Evolutionary conservation across 2,888 invertebrate species (phyloP), one percentile per base, ranked within the genome.

Genomic region (Cheilosia impressa): DNA sequence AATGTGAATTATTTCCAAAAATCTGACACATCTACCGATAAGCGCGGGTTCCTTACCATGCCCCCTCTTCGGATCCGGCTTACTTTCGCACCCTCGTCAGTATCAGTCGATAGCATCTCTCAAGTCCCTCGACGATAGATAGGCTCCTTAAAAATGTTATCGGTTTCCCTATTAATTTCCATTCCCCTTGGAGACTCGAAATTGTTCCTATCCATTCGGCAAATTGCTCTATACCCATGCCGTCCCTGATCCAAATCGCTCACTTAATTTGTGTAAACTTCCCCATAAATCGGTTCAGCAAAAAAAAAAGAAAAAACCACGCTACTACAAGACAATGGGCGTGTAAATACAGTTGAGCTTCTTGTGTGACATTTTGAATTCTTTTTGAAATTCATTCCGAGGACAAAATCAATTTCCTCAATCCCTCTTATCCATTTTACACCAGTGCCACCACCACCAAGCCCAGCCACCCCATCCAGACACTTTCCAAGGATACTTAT

Each of bases 381-480:
- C 60, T 52, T 73, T 60, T 73, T 60, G 45, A 68, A 73, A 73
- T 72, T 72, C 77, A 45, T 72, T 71, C 52, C 17, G 65, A 77
- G 43, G 55, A 47, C 65, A 38, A 84, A 84, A 84, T 80, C 84
- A 84, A 84, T 84, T 84, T 80, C 79, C 79, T 57, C 58, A 80
- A 84, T 76, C 71, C 80, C 50, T 76, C 60, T 71, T 65, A 75
- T 80, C 80, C 66, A 69, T 76, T 84, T 66, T 41, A 58, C 75
- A 84, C 62, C 38, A 63, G 68, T 13, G 43, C 24, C 15, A 41
- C 43, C 62, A 27, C 22, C n/a, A 6, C 15, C 19, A 17, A 31
- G 4, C 10, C 34, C 7, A 24, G 43, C 50, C 47, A 13, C 24
- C 43, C 50, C 15, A 34, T 15, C 52, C 45, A 58, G 27, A 43